These are phyloP conservation scores for Drosophila setosimentum DNA, from an alignment of 2,888 invertebrate species.

Conservation along the genomic window DNA sequence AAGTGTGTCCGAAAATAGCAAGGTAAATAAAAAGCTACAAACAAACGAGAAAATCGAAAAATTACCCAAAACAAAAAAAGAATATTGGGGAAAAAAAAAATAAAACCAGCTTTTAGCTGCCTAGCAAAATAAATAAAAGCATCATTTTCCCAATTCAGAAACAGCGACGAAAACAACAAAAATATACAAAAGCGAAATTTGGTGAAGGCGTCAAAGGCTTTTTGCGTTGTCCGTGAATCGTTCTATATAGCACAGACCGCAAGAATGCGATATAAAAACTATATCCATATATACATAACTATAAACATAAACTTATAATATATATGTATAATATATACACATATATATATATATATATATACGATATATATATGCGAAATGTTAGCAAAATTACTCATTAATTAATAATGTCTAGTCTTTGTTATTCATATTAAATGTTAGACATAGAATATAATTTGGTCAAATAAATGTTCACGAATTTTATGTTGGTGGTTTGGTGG, in stretches of 20 bases:
- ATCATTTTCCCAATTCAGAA: slow-evolving; percentile 34
- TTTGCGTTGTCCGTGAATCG: slow-evolving; percentile 67
- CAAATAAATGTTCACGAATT: slow-evolving; percentile 11
- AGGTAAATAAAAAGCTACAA: slow-evolving; percentile 68
- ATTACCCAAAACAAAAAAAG: slow-evolving; percentile 31
- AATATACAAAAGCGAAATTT: slow-evolving; percentile 58
- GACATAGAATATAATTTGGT: slow-evolving; percentile 13
- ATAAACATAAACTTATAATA: background rate
- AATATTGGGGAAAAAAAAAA: slow-evolving; percentile 42
- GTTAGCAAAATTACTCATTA: slow-evolving; percentile 31
- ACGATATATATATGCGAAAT: slow-evolving; percentile 3
- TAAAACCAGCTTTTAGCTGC: slow-evolving; percentile 57
- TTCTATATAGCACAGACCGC: slow-evolving; percentile 35
- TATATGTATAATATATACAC: background rate
- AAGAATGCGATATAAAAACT: slow-evolving; percentile 10
- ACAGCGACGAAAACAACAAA: slow-evolving; percentile 42
- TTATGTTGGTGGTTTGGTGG: background rate
- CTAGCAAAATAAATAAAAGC: slow-evolving; percentile 70
- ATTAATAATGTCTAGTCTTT: slow-evolving; percentile 36
- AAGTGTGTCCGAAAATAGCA: slow-evolving; percentile 79
- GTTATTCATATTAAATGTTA: slow-evolving; percentile 26
- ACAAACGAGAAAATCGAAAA: slow-evolving; percentile 44
- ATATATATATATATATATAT: background rate
- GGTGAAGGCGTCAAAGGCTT: slow-evolving; percentile 70
- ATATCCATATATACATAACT: background rate